A percentile compares a stretch with the other conserved stretches of the same genome.
These are phyloP conservation scores for Herpailurus yagouaroundi DNA, from an alignment of 2,113 vertebrate genomes.

Conservation along the genomic window DNA sequence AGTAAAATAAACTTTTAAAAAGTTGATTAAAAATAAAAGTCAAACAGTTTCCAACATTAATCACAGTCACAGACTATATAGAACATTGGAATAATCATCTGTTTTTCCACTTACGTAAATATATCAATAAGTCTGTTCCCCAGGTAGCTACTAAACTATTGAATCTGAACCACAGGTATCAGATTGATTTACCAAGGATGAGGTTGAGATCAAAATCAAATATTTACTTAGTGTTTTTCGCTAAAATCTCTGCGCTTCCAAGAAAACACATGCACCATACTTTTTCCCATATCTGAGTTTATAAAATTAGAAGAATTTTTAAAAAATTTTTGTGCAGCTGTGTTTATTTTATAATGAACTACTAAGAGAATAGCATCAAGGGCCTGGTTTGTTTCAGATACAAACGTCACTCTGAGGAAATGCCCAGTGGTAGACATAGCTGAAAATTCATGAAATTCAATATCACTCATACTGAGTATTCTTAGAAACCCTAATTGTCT, in stretches of 20 bases:
- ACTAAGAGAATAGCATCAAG: background rate
- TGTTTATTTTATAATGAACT: background rate
- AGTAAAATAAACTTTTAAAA: background rate
- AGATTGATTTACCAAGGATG: background rate
- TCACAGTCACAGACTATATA: background rate
- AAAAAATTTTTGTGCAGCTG: background rate
- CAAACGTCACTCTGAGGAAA: background rate
- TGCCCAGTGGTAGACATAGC: background rate
- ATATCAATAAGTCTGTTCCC: background rate
- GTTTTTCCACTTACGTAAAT: background rate
- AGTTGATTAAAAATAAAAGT: background rate
- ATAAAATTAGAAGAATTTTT: background rate
- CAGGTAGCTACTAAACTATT: background rate
- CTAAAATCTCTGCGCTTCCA: background rate
- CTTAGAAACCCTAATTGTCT: background rate
- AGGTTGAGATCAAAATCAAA: slow-evolving; percentile 46
- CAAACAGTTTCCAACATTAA: background rate
- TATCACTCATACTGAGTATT: background rate
- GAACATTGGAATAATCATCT: background rate
- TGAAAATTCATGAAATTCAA: background rate
- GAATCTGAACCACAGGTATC: background rate
- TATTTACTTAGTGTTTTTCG: slow-evolving; percentile 10
- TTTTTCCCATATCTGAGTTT: background rate
- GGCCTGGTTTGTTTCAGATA: background rate
- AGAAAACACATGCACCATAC: background rate